Evolutionary conservation across 2,113 vertebrate species (phyloP), one percentile per base, ranked within the genome.

Genomic region (Laticauda colubrina): DNA sequence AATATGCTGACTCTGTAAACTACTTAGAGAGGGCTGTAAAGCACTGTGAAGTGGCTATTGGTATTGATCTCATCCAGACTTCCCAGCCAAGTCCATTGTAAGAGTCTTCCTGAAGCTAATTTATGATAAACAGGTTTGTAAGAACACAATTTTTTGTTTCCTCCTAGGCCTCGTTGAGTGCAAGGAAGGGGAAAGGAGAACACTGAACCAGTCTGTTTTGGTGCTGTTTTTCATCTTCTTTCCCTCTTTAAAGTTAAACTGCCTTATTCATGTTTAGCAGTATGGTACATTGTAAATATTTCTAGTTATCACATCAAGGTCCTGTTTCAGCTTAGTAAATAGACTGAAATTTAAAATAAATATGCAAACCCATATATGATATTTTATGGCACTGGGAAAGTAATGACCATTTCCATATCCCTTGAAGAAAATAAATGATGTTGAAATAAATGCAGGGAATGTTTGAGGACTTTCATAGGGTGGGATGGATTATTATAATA

Each of bases 401-500:
- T 39, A 64, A 86, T 54, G 21, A n/a, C 43, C 7, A 61, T 64
- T 93, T 61, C 29, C 61, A 75, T 29, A 26, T 64, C 23, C 3
- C 14, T 64, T 48, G 0, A 53, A 53, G 12, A 12, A 53, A 53
- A 53, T 53, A 12, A 53, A 53, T 53, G 5, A 43, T 85, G 89
- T 1, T 9, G 64, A 88, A 34, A 92, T 92, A 94, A 23, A 93
- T 93, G 94, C 23, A 93, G 1, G 1, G 29, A 6, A 51, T 91
- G 9, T 23, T 94, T 87, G 89, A 89, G 29, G 90, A 39, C 91
- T 94, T 91, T 26, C 88, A 2, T 57, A 4, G 75, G 39, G 88
- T 90, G 54, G 1, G 29, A 3, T 89, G 43, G n/a, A 59, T 89
- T 20, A 0, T 10, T 15, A 34, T 43, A 24, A 87, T 21, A 21